Evolutionary conservation across 2,113 vertebrate genomes (phyloP), one percentile per base, ranked within the genome.

Genomic region (Petrocephalus zakoni): DNA sequence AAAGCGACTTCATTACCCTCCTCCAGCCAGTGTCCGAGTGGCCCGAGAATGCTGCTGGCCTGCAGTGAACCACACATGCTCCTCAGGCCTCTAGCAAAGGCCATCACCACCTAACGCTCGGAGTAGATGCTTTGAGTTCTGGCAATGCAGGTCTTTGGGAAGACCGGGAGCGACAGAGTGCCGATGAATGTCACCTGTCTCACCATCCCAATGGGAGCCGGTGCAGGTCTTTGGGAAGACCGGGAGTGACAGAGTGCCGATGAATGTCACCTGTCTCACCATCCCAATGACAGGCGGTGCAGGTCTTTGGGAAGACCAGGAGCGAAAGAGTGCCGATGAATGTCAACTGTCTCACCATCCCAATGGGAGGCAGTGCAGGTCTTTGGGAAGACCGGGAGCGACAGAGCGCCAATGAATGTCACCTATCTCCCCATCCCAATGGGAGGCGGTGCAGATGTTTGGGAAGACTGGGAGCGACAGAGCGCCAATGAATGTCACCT

Each of bases 101-200:
- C 19, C 87, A 85, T 46, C 58, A 25, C n/a, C 15, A 21, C 81
- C 72, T 82, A 72, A 87, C 8, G 25, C 25, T 58, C 2, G 6
- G 47, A 85, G 22, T 56, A 17, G 64, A 58, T 47, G 29, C 55
- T 88, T 82, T 46, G 2, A 19, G 51, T 25, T 56, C 87, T 55
- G 29, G 17, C 17, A 0, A 29, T 34, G 21, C 42, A 29, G 8
- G 84, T 29, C 64, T 55, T 86, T 17, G 47, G 42, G 49, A 52
- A 37, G 61, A 11, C 6, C 19, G 5, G 78, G n/a, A 46, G 86
- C 37, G 86, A 82, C 86, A 89, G 87, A 89, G 37, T n/a, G 37
- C 86, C 88, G 89, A 88, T 90, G 88, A 90, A 88, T 17, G 64
- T 88, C 88, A 56, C 25, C 55, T 92, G 22, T 49, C 88, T 42